Evolutionary conservation across 2,797 vertebrate species (phyloP).

Genomic region (Pteronotus mesoamericanus): DNA sequence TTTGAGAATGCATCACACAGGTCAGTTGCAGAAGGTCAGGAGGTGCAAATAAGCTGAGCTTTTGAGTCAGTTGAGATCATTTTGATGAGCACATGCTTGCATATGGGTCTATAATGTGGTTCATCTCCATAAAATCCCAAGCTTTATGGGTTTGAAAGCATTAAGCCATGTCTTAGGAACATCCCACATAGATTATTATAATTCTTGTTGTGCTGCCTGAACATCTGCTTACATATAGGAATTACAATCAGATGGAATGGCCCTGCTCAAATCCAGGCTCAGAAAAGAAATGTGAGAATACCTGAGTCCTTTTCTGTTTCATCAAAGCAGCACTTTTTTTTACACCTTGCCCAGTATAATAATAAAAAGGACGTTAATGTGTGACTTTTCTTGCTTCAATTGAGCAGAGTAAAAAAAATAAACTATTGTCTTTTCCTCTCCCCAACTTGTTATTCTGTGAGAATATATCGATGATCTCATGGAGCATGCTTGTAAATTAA

Average conservation of each 20-base stretch:
- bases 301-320: constrained; percentile 46
- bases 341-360: background rate
- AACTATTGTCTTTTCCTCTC: background rate
- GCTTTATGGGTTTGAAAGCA: constrained; percentile 67
- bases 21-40: constrained; percentile 45
- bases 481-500: background rate
- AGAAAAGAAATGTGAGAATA: constrained; percentile 59
- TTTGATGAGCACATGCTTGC: constrained; percentile 65
- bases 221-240: constrained; percentile 77
- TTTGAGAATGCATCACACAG: constrained; percentile 31
- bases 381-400: constrained; percentile 18
- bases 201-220: constrained; percentile 69
- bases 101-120: constrained; percentile 43
- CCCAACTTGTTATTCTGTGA: background rate
- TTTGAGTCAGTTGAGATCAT: constrained; percentile 45
- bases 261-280: background rate
- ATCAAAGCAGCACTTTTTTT: constrained; percentile 42
- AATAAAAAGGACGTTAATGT: background rate
- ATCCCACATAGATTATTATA: constrained; percentile 66
- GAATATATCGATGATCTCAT: background rate
- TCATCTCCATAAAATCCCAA: constrained; percentile 66
- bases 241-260: constrained; percentile 54
- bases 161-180: constrained; percentile 71
- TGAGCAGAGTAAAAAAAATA: background rate
- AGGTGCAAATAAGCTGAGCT: constrained; percentile 36